Conservation (phyloP, 2,888 invertebrate genomes). For the Orchesella flavescens region DNA sequence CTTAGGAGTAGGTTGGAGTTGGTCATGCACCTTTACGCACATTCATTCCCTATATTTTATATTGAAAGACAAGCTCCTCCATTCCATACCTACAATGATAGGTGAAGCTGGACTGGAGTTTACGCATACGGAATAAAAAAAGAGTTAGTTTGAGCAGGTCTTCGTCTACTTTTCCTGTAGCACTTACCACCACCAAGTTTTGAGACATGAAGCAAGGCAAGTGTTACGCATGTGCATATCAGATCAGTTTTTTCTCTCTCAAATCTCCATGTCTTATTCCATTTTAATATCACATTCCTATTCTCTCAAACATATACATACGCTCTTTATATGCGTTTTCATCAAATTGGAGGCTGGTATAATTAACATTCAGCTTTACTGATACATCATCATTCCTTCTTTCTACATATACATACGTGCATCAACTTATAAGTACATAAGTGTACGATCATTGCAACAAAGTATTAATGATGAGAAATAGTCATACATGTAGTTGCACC, state of each 20-base stretch:
- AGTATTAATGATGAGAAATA: too few species aligned
- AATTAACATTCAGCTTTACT: too few species aligned
- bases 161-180: conserved; percentile 29
- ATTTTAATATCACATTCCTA: conserved; percentile 38
- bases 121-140: conserved; percentile 8
- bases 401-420: too few species aligned
- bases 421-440: too few species aligned
- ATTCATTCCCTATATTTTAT: conserved; percentile 1
- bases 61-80: too few species aligned
- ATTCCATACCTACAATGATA: background rate
- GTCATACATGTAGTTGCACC: background rate
- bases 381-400: too few species aligned
- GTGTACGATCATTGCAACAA: too few species aligned
- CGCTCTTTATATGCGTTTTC: too few species aligned
- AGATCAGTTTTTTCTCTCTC: conserved; percentile 15
- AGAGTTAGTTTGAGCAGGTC: conserved; percentile 55
- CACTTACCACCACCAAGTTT: conserved; percentile 20
- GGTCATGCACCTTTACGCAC: conserved; percentile 58
- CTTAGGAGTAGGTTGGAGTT: conserved; percentile 49
- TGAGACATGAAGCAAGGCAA: too few species aligned
- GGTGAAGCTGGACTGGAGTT: background rate
- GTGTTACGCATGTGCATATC: too few species aligned
- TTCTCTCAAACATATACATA: background rate
- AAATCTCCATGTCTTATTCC: background rate
- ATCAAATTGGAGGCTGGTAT: too few species aligned